Base-by-base conservation (phyloP, 2,113 vertebrate genomes). In the Fulmarus glacialis region DNA sequence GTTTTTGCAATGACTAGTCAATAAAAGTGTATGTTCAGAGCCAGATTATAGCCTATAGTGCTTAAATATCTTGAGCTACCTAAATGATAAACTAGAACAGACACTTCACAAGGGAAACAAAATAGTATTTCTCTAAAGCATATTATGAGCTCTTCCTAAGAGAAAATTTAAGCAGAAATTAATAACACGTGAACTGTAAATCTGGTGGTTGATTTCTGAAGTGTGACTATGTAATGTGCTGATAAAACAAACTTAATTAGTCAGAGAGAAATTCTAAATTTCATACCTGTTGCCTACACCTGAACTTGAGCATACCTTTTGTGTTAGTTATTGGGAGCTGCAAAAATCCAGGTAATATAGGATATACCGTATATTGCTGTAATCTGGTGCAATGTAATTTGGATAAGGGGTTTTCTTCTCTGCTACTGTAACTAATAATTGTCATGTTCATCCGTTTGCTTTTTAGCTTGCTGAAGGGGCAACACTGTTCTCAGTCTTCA, bases 381-480 rank as follows among this genome's bases (percentile, higher is more conserved):
- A 50, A 63, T 81, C n/a, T 78, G 8, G 22, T 81, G 11, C 32
- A 88, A 74, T 29, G n/a, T 72, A 79, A 34, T 42, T 80, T 67
- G 43, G 17, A 27, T 47, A 50, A 12, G 42, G 24, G 29, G 6
- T 7, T 24, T 81, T 93, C 85, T 42, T 63, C 52, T 95, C 38
- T 92, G 78, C 5, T 50, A 36, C 32, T 42, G 9, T 71, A 94
- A 56, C 74, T 80, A 34, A 27, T 77, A 95, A 89, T 32, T 43
- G 81, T 68, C 56, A 23, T 19, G 58, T 55, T 91, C 26, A 29
- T 91, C 81, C 95, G 47, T 96, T 97, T 97, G 71, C 81, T 96
- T 97, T 95, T 96, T 94, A 94, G 90, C 11, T 90, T 96, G 55
- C 85, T 96, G 97, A 97, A 96, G 93, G 89, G 83, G 64, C 68